phyloP scores from a whole-genome alignment of 2,888 invertebrate species.

The Merodon equestris region DNA sequence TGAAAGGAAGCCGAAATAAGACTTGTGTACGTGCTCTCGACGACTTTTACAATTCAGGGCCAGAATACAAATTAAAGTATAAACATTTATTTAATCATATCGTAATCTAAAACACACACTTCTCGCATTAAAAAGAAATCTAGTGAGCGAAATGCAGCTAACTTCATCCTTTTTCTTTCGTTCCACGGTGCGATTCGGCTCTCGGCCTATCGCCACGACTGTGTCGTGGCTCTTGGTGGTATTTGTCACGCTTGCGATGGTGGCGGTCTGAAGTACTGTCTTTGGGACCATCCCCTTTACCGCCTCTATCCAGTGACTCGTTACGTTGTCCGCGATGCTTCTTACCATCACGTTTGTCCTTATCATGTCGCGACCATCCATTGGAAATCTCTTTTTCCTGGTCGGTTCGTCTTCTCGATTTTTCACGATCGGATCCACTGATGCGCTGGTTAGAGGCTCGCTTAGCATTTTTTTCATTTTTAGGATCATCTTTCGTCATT shows the following conservation, averaged over 20 bases:
- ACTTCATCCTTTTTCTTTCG: slow-evolving; percentile 49
- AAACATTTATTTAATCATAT: slow-evolving; percentile 34
- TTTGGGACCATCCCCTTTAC: slow-evolving; percentile 26
- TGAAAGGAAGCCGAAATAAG: background rate
- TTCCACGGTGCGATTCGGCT: slow-evolving; percentile 46
- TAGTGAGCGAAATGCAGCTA: background rate
- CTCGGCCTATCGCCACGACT: slow-evolving; percentile 17
- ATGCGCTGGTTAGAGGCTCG: no score
- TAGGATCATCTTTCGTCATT: slow-evolving; percentile 10
- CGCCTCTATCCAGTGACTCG: slow-evolving; percentile 6
- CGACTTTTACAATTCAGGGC: background rate
- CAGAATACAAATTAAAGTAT: background rate
- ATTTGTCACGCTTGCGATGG: slow-evolving; percentile 32
- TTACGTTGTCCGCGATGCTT: background rate
- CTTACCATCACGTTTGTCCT: slow-evolving; percentile 11
- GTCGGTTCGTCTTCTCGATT: background rate
- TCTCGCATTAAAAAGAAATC: slow-evolving; percentile 20
- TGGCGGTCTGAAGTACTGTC: slow-evolving; percentile 7
- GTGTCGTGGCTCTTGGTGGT: slow-evolving; percentile 9
- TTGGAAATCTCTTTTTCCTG: slow-evolving; percentile 39
- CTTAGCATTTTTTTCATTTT: background rate
- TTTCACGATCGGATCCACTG: background rate
- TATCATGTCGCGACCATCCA: slow-evolving; percentile 28
- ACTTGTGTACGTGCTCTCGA: background rate
- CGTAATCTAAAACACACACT: slow-evolving; percentile 37